Evolutionary conservation across 2,113 vertebrate genomes (phyloP).

Genomic region (Mionectes macconnelli): DNA sequence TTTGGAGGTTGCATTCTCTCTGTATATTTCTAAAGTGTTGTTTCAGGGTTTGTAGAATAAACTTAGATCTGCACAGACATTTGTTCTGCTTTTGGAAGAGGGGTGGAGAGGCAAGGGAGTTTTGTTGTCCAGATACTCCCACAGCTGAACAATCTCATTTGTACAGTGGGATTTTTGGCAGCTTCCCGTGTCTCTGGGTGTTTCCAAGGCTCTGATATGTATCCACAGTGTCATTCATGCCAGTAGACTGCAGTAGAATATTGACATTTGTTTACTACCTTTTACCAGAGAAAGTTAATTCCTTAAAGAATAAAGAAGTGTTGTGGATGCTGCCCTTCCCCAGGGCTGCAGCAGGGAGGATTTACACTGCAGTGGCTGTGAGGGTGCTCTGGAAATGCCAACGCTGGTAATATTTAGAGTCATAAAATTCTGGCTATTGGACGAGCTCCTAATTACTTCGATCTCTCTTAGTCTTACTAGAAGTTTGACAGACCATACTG

Average conservation of each 20-base stretch:
- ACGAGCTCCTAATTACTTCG: constrained; percentile 52
- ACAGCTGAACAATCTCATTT: not conserved
- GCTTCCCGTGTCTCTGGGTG: not conserved
- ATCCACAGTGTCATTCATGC: not conserved
- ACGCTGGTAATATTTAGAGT: constrained; percentile 29
- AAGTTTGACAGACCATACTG: constrained; percentile 31
- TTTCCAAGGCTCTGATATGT: not conserved
- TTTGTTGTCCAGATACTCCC: not conserved
- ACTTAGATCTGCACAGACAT: not conserved
- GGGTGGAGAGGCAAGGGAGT: not conserved
- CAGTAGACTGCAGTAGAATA: not conserved
- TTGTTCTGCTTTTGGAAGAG: not conserved
- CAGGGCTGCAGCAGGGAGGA: not conserved
- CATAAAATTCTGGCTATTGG: constrained; percentile 64
- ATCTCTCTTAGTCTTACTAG: constrained; percentile 50
- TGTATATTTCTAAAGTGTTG: accelerated
- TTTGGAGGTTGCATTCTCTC: not conserved
- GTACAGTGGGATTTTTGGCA: not conserved
- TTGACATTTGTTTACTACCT: not conserved
- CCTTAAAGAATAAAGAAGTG: not conserved
- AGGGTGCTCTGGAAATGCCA: constrained; percentile 15
- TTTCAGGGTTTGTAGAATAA: not conserved
- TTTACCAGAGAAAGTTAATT: not conserved
- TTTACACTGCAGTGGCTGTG: constrained; percentile 27
- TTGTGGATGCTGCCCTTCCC: not conserved